Percentiles rank a stretch among this genome's conserved stretches.
phyloP scores from a whole-genome alignment of 2,888 invertebrate genomes.

The Piscicola geometra region DNA sequence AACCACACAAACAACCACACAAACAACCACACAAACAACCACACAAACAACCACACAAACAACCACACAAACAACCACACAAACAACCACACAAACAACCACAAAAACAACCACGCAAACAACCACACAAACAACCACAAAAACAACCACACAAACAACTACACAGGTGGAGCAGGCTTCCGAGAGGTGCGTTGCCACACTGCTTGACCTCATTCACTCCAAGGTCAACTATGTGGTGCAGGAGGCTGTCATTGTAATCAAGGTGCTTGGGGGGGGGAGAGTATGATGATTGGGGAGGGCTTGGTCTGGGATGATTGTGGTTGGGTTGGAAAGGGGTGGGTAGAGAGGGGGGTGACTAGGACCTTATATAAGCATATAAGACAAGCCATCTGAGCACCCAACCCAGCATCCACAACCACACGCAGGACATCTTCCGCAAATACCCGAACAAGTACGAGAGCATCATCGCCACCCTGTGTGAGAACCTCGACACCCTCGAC shows the following conservation, averaged over 20 bases:
- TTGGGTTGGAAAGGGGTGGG: too few relatives aligned
- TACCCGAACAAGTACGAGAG: slow-evolving; percentile 99
- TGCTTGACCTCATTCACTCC: slow-evolving; percentile 94
- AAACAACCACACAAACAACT: neutral
- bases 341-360: too few relatives aligned
- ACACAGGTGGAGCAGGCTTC: slow-evolving; percentile 81
- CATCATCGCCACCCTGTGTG: slow-evolving; percentile 96
- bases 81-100: neutral
- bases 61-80: too few relatives aligned
- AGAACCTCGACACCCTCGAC: slow-evolving; percentile 95
- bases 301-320: too few relatives aligned
- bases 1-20: too few relatives aligned
- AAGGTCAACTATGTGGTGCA: slow-evolving; percentile 99
- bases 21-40: too few relatives aligned
- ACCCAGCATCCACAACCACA: too few relatives aligned
- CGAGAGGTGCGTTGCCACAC: slow-evolving; percentile 93
- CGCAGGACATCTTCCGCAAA: slow-evolving; percentile 63
- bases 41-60: too few relatives aligned
- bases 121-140: neutral
- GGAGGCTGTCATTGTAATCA: slow-evolving; percentile 98
- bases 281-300: too few relatives aligned
- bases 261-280: slow-evolving; percentile 60
- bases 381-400: too few relatives aligned
- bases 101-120: neutral
- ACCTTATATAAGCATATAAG: too few relatives aligned